Evolutionary conservation across 1,140 invertebrate genomes (phyloP), one percentile per base, ranked within the genome.

Genomic region (Agraylea sexmaculata): DNA sequence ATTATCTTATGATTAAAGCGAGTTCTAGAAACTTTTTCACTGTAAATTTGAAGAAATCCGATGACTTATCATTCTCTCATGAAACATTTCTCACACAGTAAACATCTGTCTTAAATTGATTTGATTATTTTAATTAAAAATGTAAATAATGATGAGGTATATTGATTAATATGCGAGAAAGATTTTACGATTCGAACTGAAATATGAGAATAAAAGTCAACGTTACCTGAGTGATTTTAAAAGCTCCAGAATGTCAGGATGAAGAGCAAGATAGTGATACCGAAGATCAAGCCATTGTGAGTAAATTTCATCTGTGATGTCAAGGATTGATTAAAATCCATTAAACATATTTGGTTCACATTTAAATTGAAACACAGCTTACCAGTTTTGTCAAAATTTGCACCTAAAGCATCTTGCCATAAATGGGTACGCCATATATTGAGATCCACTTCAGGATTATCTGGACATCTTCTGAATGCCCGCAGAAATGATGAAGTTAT

Each of bases 331-430:
- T 40, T 44, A 28, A 28, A 15, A 34, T 42, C 28, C 23, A 8
- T 7, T 3, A 30, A 15, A 22, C 11, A 21, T 19, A 20, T 10
- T 13, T 4, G 13, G 20, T 16, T 21, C 21, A 18, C 22, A 22
- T 28, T 10, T 18, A 34, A 39, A 32, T 12, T 17, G 38, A 39
- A 28, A 58, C 54, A 52, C 37, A 53, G 40, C 28, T 57, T 29
- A 56, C 54, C 46, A 43, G 55, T 11, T 47, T 53, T n/a, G 52
- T 50, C 19, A 40, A 56, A 46, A 54, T 45, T 13, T 53, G 55
- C 70, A n/a, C 78, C 79, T 21, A 90, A 62, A 8, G 79, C 80
- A 53, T 80, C 74, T 15, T 59, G 70, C 85, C 85, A 90, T 17
- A 89, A 57, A 13, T 74, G 63, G 15, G 67, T 70, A 21, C 83